A percentile compares a stretch with the other conserved stretches of the same genome.
Conservation (phyloP, 2,797 vertebrate species). For the Cyclura pinguis region DNA sequence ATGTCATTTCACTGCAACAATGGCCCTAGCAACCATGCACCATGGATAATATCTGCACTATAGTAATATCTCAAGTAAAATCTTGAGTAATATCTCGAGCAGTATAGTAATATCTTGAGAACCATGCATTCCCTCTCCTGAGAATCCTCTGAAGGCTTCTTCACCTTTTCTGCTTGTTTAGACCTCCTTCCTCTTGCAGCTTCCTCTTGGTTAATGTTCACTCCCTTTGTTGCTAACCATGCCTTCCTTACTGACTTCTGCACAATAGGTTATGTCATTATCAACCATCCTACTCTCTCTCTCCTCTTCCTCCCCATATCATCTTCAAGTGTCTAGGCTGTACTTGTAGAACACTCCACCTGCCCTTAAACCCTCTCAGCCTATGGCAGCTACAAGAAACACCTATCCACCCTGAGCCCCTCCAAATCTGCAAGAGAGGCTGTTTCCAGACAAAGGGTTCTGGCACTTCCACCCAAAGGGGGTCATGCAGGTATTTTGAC, state of each 20-base stretch:
- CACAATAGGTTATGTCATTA: neutral
- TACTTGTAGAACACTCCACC: neutral
- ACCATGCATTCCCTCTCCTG: too few relatives aligned
- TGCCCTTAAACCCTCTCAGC: neutral
- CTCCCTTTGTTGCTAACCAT: neutral
- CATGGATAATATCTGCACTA: too few relatives aligned
- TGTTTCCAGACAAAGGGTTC: neutral
- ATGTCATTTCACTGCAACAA: too few relatives aligned
- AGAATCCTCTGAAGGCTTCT: too few relatives aligned
- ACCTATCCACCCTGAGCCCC: neutral
- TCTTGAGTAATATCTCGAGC: too few relatives aligned
- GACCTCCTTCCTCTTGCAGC: neutral
- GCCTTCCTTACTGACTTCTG: neutral
- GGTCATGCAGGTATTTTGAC: neutral
- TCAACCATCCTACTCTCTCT: neutral
- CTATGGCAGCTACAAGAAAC: neutral
- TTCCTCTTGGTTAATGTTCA: neutral
- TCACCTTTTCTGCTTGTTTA: neutral
- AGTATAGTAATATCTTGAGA: neutral
- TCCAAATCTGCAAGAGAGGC: neutral
- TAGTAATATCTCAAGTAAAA: too few relatives aligned
- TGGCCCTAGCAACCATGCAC: too few relatives aligned
- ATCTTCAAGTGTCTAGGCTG: neutral
- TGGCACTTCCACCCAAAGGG: neutral
- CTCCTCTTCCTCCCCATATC: neutral